A percentile compares a stretch with the other conserved stretches of the same genome.
These are phyloP conservation scores for Monopis laevigella DNA, from an alignment of 2,888 invertebrate genomes.

Conservation along the genomic window DNA sequence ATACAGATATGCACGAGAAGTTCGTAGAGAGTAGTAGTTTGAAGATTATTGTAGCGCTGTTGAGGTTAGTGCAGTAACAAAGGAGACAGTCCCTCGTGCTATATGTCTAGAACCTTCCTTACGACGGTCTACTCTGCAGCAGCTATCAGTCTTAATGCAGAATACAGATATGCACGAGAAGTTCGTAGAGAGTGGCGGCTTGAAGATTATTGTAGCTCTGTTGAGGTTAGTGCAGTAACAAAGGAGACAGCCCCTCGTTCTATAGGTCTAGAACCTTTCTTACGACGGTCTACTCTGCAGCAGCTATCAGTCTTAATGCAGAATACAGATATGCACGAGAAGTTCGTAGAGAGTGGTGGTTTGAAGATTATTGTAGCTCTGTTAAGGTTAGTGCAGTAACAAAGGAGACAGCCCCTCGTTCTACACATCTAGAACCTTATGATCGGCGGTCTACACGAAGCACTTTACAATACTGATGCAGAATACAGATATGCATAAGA, in stretches of 20 bases:
- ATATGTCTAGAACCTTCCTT: constrained; percentile 71
- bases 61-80: constrained; percentile 47
- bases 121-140: constrained; percentile 72
- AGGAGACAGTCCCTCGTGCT: constrained; percentile 20
- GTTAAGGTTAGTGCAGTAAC: constrained; percentile 42
- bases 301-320: constrained; percentile 75
- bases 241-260: too few relatives aligned
- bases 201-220: constrained; percentile 49
- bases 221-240: constrained; percentile 46
- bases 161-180: constrained; percentile 69
- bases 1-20: constrained; percentile 66
- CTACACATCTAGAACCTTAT: constrained; percentile 68
- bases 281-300: constrained; percentile 72
- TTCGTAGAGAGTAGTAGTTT: constrained; percentile 70
- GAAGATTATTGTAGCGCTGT: constrained; percentile 43
- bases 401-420: constrained; percentile 21
- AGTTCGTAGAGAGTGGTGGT: constrained; percentile 68
- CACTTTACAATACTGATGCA: constrained; percentile 75
- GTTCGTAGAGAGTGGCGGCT: constrained; percentile 67
- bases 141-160: constrained; percentile 73
- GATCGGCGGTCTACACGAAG: constrained; percentile 71
- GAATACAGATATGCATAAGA: constrained; percentile 67
- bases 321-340: constrained; percentile 67
- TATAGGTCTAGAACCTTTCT: constrained; percentile 75
- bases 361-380: constrained; percentile 50